Conservation (phyloP, 2,113 vertebrate species). For the Larimichthys crocea region DNA sequence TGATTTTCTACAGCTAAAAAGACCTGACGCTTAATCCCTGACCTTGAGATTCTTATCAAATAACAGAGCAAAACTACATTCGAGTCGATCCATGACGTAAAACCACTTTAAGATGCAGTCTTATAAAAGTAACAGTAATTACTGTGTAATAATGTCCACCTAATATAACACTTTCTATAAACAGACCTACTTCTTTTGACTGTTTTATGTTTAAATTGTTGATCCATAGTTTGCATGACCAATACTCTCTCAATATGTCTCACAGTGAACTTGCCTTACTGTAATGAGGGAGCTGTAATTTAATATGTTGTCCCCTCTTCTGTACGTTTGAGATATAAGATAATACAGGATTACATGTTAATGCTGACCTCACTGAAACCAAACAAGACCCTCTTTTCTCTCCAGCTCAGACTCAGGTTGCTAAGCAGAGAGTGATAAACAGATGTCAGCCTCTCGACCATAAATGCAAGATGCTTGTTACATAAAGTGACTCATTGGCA, state of each 20-base stretch:
- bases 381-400: slow-evolving; percentile 3
- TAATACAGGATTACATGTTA: neutral
- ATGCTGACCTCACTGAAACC: slow-evolving; percentile 11
- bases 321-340: neutral
- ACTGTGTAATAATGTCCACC: neutral
- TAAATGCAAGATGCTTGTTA: neutral
- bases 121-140: neutral
- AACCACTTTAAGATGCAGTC: neutral
- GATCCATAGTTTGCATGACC: no score
- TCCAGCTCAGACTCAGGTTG: slow-evolving; percentile 12
- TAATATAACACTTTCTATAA: neutral
- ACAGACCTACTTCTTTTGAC: neutral
- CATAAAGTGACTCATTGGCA: slow-evolving; percentile 4
- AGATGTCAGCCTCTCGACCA: slow-evolving; percentile 14
- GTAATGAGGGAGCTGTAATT: neutral
- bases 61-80: neutral
- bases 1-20: no score
- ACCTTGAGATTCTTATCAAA: no score
- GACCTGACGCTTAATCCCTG: no score
- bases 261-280: neutral
- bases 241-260: no score
- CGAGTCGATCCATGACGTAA: neutral
- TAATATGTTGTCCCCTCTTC: neutral
- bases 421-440: slow-evolving; percentile 24
- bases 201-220: neutral